phyloP scores from a whole-genome alignment of 2,797 vertebrate genomes.

The Stomatorhinus walkeri region DNA sequence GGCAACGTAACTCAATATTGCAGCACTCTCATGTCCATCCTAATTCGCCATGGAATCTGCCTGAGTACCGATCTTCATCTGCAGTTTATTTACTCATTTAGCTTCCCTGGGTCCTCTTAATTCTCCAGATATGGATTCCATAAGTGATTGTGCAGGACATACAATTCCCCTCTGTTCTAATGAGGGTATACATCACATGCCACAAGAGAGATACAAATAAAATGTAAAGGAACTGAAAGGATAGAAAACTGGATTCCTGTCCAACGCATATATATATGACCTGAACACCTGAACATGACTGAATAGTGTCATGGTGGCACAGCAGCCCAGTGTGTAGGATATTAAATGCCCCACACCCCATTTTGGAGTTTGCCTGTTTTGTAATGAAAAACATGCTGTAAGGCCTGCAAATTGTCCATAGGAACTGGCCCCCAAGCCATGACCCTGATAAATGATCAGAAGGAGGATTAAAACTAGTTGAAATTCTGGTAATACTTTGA shows the following conservation, averaged over 20 bases:
- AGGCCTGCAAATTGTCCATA: background rate
- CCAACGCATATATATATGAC: background rate
- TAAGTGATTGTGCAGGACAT: conserved; percentile 65
- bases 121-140: conserved; percentile 66
- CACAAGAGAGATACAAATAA: conserved; percentile 69
- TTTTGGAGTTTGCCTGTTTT: background rate
- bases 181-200: conserved; percentile 73
- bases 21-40: conserved; percentile 49
- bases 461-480: background rate
- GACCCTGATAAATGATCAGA: background rate
- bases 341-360: background rate
- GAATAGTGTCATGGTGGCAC: background rate
- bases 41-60: background rate
- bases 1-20: conserved; percentile 73
- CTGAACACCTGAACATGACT: background rate
- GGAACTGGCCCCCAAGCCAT: background rate
- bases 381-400: background rate
- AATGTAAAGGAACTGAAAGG: conserved; percentile 55
- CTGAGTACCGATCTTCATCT: background rate
- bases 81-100: conserved; percentile 66
- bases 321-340: background rate
- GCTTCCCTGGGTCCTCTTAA: conserved; percentile 67
- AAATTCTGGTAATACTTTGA: background rate
- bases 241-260: background rate
- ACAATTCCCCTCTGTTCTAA: conserved; percentile 65